Conservation (phyloP, 2,113 vertebrate species). For the Campylomormyrus numenius region DNA sequence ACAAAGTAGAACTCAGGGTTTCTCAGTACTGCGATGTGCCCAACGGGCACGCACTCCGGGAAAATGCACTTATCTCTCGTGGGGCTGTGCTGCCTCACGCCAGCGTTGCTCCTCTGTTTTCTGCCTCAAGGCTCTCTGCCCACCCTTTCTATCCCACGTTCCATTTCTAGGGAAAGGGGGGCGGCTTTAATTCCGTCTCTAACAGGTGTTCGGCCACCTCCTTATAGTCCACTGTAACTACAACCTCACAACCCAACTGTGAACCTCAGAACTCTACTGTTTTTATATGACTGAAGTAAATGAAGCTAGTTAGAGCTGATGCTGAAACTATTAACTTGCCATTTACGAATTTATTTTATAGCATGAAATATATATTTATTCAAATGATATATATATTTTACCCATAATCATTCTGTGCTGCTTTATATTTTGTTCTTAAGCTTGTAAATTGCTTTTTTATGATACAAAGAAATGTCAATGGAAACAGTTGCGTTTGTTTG, state of each 20-base stretch:
- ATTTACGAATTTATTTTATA: constrained; percentile 99
- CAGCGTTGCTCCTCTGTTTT: constrained; percentile 53
- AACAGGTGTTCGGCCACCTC: constrained; percentile 39
- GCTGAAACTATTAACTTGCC: constrained; percentile 90
- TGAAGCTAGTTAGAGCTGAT: constrained; percentile 97
- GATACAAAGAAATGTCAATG: constrained; percentile 86
- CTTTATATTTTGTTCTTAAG: constrained; percentile 77
- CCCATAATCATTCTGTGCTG: constrained; percentile 89
- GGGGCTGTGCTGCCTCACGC: constrained; percentile 56
- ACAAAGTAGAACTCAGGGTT: constrained; percentile 68
- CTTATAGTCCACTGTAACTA: constrained; percentile 62
- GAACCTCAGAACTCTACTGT: constrained; percentile 97
- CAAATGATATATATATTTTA: constrained; percentile 99
- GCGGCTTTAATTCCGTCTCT: constrained; percentile 26
- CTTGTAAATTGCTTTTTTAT: constrained; percentile 99
- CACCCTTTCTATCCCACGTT: constrained; percentile 37
- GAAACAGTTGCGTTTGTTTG: constrained; percentile 85
- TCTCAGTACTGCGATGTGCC: constrained; percentile 55
- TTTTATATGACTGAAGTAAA: constrained; percentile 94
- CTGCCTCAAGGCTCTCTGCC: constrained; percentile 55
- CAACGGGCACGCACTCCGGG: constrained; percentile 46
- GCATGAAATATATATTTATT: constrained; percentile 99
- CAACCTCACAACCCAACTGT: constrained; percentile 82
- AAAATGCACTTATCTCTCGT: constrained; percentile 64
- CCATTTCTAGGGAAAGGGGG: constrained; percentile 43